Evolutionary conservation across 2,888 invertebrate genomes (phyloP), one percentile per base, ranked within the genome.

Genomic region (Pachymerium ferrugineum): DNA sequence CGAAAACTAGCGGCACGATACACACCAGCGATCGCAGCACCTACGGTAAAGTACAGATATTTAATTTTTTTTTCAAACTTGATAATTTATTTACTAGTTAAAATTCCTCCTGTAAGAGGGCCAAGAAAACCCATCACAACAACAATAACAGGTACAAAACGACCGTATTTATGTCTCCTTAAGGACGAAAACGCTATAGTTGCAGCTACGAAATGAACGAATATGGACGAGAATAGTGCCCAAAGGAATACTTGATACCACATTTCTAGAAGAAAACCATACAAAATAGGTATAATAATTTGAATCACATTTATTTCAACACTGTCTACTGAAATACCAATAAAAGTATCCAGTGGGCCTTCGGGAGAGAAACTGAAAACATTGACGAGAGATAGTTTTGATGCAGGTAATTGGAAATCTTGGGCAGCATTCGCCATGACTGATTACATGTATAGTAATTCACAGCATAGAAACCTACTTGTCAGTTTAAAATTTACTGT

Each of bases 221-320:
- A 89, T 80, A 96, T 88, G 72, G 96, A 97, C 14, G 96, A 96
- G 83, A 94, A 93, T 80, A 97, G 86, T 75, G 94, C 93, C 95
- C 96, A 97, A 80, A 97, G 86, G 85, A 97, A 97, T 82, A 97
- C 91, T 81, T 94, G 92, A 83, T 95, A 96, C 96, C 96, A 97
- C 92, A 97, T 97, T 84, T 95, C 94, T 85, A 89, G 85, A 86
- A 92, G 89, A 69, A 69, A 73, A n/a, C n/a, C 73, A 73, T 67
- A 67, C 31, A 31, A 14, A 62, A 4, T 35, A 35, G 10, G 12
- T 14, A 35, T 8, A 10, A 35, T 35, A 35, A 35, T 35, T 35
- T 35, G n/a, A n/a, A n/a, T n/a, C n/a, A n/a, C n/a, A n/a, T n/a
- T n/a, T n/a, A n/a, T n/a, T n/a, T n/a, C n/a, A n/a, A n/a, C n/a